Conservation (phyloP, 1,140 invertebrate species). For the Bombus waltoni region DNA sequence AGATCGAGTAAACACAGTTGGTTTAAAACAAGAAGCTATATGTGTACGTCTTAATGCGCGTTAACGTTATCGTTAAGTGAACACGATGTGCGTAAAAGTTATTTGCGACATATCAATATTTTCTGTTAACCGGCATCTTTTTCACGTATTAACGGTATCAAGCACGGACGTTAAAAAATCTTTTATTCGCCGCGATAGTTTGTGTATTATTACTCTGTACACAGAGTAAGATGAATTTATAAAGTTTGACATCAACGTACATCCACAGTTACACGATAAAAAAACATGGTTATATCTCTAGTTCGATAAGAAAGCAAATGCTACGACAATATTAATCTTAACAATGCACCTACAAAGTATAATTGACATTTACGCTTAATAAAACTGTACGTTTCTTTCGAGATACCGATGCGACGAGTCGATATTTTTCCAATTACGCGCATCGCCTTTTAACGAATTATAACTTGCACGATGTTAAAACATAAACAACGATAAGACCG, state of each 20-base stretch:
- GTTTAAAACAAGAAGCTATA: constrained; percentile 17
- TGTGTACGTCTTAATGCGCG: neutral
- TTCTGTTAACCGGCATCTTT: too few species aligned
- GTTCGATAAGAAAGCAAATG: neutral
- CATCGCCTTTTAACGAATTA: neutral
- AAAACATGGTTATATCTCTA: neutral
- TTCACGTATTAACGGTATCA: too few species aligned
- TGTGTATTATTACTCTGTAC: neutral
- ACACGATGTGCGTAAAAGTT: neutral
- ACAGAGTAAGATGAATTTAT: neutral
- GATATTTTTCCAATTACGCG: neutral
- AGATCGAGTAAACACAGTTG: neutral
- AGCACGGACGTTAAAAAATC: too few species aligned
- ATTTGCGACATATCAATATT: neutral
- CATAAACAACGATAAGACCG: neutral
- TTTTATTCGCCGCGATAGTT: too few species aligned
- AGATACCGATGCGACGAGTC: neutral
- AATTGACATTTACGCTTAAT: neutral
- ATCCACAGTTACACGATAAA: neutral
- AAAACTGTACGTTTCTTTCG: neutral
- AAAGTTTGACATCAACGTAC: neutral
- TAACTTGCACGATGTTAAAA: neutral
- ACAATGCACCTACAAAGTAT: neutral
- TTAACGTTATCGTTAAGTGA: neutral
- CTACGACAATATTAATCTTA: neutral